Evolutionary conservation across 2,113 vertebrate species (phyloP).

Genomic region (Siniperca chuatsi): DNA sequence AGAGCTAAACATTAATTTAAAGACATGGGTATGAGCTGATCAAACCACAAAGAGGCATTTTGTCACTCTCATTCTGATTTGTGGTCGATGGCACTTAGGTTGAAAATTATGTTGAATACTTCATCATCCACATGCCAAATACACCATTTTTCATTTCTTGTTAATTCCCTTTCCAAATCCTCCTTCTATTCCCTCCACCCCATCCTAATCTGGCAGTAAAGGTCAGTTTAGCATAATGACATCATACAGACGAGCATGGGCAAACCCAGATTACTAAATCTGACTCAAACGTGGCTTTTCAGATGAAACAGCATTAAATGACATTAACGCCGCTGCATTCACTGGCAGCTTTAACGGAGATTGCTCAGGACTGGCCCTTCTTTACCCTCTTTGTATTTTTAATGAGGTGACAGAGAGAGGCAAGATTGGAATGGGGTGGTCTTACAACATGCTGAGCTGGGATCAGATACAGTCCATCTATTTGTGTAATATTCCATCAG

Average conservation of each 20-base stretch:
- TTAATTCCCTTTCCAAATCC: slow-evolving; percentile 78
- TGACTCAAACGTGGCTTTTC: slow-evolving; percentile 82
- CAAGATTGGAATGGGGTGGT: slow-evolving; percentile 75
- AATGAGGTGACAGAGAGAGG: slow-evolving; percentile 83
- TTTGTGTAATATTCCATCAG: slow-evolving; percentile 81
- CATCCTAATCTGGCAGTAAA: slow-evolving; percentile 84
- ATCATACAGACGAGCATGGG: slow-evolving; percentile 81
- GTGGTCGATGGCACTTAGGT: slow-evolving; percentile 67
- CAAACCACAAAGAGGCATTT: slow-evolving; percentile 61
- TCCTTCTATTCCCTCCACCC: slow-evolving; percentile 66
- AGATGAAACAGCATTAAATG: slow-evolving; percentile 83
- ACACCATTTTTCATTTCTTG: slow-evolving; percentile 77
- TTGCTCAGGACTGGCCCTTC: slow-evolving; percentile 79
- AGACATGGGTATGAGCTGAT: slow-evolving; percentile 50
- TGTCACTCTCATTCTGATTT: slow-evolving; percentile 69
- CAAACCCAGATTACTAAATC: slow-evolving; percentile 84
- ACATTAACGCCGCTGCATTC: slow-evolving; percentile 81
- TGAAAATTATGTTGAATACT: slow-evolving; percentile 72
- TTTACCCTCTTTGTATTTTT: slow-evolving; percentile 84
- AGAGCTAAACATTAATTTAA: slow-evolving; percentile 64
- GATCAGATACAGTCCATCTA: slow-evolving; percentile 79
- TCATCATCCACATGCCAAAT: slow-evolving; percentile 79
- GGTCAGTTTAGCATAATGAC: slow-evolving; percentile 88
- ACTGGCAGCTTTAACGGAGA: slow-evolving; percentile 79
- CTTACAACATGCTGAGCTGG: slow-evolving; percentile 75